Base-by-base conservation (phyloP, 2,888 invertebrate genomes). In the Limulus polyphemus region DNA sequence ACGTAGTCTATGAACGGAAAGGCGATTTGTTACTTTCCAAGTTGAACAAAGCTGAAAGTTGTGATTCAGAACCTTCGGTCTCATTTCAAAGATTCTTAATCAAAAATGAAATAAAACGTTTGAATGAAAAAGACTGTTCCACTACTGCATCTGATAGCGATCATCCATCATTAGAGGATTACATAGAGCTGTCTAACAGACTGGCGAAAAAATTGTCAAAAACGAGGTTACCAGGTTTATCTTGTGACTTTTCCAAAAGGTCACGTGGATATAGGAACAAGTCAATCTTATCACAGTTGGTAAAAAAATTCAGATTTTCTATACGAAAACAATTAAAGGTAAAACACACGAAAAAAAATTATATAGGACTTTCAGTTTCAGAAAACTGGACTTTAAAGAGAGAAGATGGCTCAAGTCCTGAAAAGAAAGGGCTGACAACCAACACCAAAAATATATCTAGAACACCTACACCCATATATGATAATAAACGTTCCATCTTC, bases 321-420 rank as follows among this genome's bases (percentile, higher is more conserved):
- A 62, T 65, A n/a, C 61, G 63, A 55, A 63, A 60, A 11, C 51
- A 49, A 7, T 59, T 62, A 32, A 61, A 65, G 10, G 48, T 46
- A 5, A 63, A 62, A 32, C 61, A 61, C 4, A 7, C 3, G 2
- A 60, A 47, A 58, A 47, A 56, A 12, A 46, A 55, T 17, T 17
- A 62, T 12, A 52, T 55, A 7, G 17, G 57, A 10, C 59, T 59
- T 1, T 61, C 59, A 57, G 63, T 61, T 16, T 48, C 59, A 11
- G 65, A 65, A 49, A 65, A 65, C 32, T 65, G 65, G 65, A 65
- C 63, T 11, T 16, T 65, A 3, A 63, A 63, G 16, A 59, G 50
- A 4, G 63, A 65, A 58, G 61, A 65, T 32, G 32, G 32, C 3
- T 32, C 32, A 5, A 3, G 32, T 32, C 32, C 3, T 5, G 32